Evolutionary conservation across 2,113 vertebrate genomes (phyloP).

Genomic region (Aphelocoma coerulescens): DNA sequence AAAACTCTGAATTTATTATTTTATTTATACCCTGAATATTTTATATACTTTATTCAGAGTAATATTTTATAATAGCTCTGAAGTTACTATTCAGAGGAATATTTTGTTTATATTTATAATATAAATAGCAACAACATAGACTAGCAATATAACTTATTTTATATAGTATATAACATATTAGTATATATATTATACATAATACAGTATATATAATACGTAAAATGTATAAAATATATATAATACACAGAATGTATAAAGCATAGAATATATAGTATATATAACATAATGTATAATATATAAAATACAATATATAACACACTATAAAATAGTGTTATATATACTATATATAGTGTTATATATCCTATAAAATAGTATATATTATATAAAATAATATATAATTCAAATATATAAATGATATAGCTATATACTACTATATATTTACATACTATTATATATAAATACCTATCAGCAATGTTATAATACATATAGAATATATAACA

Average conservation of each 20-base stretch:
- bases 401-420: background rate
- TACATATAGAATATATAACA: background rate
- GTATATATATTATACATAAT: background rate
- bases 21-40: background rate
- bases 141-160: background rate
- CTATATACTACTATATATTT: background rate
- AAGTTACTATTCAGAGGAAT: background rate
- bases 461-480: background rate
- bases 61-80: background rate
- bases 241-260: background rate
- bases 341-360: too few relatives aligned
- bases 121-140: background rate
- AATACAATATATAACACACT: background rate
- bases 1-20: background rate
- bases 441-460: background rate
- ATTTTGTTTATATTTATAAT: background rate
- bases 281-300: background rate
- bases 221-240: background rate
- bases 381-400: background rate
- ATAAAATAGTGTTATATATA: background rate
- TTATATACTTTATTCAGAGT: background rate
- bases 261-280: too few relatives aligned
- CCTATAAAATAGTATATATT: too few relatives aligned
- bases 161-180: background rate
- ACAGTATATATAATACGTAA: background rate